phyloP scores from a whole-genome alignment of 64 coral and sea anemone species.

The Cladopsammia gracilis region DNA sequence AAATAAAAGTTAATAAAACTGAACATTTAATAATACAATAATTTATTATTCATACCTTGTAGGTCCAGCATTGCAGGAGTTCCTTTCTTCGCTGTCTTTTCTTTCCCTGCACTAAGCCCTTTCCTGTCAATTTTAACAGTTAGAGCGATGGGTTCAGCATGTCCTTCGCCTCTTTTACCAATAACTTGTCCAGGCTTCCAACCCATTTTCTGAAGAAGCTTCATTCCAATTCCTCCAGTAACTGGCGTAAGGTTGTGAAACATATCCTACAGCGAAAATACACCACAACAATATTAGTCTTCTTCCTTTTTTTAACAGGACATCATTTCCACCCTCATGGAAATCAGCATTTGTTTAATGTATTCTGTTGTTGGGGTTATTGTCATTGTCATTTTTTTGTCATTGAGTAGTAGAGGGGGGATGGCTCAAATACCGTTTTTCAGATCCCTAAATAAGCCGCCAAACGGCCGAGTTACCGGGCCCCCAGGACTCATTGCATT shows the following conservation, averaged over 20 bases:
- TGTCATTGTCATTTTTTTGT: no score
- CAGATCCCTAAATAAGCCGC: no score
- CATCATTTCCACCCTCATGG: no score
- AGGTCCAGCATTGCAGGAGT: slow-evolving; percentile 30
- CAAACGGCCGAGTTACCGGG: no score
- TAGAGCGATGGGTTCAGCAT: slow-evolving; percentile 91
- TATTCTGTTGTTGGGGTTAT: no score
- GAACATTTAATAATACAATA: not conserved
- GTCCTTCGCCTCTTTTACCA: slow-evolving; percentile 95
- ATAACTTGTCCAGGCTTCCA: slow-evolving; percentile 98
- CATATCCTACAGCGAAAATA: slow-evolving; percentile 80
- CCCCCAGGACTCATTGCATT: no score
- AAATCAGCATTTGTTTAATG: no score
- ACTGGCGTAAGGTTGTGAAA: slow-evolving; percentile 94
- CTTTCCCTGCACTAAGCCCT: slow-evolving; percentile 81
- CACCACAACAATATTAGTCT: not conserved
- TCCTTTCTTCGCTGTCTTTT: slow-evolving; percentile 67
- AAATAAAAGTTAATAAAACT: no score
- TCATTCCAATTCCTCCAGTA: slow-evolving; percentile 92
- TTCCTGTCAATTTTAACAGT: slow-evolving; percentile 95
- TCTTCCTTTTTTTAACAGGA: not conserved
- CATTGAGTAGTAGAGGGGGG: no score
- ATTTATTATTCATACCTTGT: slow-evolving; percentile 37
- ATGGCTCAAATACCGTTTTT: no score
- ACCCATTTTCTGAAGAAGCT: slow-evolving; percentile 97